A percentile compares a stretch with the other conserved stretches of the same genome.
Evolutionary conservation across 2,797 vertebrate species (phyloP).

Genomic region (Urocyon cinereoargenteus): DNA sequence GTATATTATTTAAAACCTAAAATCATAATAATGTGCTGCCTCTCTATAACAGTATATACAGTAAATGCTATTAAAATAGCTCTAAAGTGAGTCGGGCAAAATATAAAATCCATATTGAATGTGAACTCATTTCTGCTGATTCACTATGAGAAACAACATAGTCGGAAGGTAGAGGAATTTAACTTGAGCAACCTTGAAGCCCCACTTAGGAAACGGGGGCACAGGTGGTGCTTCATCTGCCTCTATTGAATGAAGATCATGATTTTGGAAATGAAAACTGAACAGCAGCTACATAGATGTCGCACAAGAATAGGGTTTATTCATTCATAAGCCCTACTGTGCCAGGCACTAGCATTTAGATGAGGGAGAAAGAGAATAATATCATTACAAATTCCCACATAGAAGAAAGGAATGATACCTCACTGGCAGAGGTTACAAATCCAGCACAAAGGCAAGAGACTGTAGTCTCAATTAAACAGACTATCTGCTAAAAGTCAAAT

Average conservation of each 20-base stretch:
- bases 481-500: not conserved
- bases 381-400: not conserved
- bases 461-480: not conserved
- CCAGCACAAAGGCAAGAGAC: not conserved
- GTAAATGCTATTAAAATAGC: not conserved
- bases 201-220: not conserved
- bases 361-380: not conserved
- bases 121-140: not conserved
- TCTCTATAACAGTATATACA: not conserved
- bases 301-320: not conserved
- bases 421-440: not conserved
- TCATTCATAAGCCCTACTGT: not conserved
- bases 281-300: not conserved
- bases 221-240: slow-evolving; percentile 12
- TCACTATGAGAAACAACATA: slow-evolving; percentile 8
- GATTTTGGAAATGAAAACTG: slow-evolving; percentile 57
- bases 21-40: not conserved
- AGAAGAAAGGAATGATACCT: not conserved
- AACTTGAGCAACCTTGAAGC: not conserved
- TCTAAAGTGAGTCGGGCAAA: not conserved
- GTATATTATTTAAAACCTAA: not conserved
- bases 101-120: not conserved
- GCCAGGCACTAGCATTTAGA: not conserved
- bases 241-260: slow-evolving; percentile 56
- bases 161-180: not conserved